Percentiles rank a stretch among this genome's conserved stretches.
These are phyloP conservation scores for Synchiropus splendidus DNA, from an alignment of 2,113 vertebrate species.

Conservation along the genomic window DNA sequence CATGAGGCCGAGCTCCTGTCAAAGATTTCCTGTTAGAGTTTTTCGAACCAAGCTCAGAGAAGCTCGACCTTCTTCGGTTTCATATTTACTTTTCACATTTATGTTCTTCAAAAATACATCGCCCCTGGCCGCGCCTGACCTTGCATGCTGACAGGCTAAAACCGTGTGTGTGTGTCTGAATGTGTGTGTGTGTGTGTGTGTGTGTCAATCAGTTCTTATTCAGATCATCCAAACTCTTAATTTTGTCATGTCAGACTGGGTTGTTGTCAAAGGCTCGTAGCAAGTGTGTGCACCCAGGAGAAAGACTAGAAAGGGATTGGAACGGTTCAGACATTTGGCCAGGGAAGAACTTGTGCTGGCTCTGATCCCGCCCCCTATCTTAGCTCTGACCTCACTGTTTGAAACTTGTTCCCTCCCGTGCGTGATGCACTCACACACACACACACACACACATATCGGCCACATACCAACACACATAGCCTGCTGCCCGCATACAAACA, in stretches of 20 bases:
- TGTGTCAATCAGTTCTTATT: conserved; percentile 46
- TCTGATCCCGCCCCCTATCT: conserved; percentile 51
- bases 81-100: conserved; percentile 40
- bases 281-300: not conserved
- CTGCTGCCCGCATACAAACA: conserved; percentile 1
- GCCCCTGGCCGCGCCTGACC: conserved; percentile 25
- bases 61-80: conserved; percentile 23
- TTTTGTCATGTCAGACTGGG: conserved; percentile 15
- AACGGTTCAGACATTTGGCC: conserved; percentile 18
- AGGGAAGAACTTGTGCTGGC: conserved; percentile 37
- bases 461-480: too few species aligned
- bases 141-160: conserved; percentile 21
- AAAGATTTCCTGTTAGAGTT: conserved; percentile 36
- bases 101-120: conserved; percentile 39
- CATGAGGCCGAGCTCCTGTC: conserved; percentile 26
- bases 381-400: conserved; percentile 55
- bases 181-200: conserved; percentile 4
- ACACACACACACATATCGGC: conserved; percentile 1
- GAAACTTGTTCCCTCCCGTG: conserved; percentile 41
- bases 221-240: conserved; percentile 41
- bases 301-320: conserved; percentile 42
- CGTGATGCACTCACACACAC: conserved; percentile 11
- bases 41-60: conserved; percentile 7
- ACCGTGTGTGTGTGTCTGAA: conserved; percentile 3
- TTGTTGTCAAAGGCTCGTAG: conserved; percentile 10